Evolutionary conservation across 2,113 vertebrate species (phyloP), one percentile per base, ranked within the genome.

Genomic region (Rhodinocichla rosea): DNA sequence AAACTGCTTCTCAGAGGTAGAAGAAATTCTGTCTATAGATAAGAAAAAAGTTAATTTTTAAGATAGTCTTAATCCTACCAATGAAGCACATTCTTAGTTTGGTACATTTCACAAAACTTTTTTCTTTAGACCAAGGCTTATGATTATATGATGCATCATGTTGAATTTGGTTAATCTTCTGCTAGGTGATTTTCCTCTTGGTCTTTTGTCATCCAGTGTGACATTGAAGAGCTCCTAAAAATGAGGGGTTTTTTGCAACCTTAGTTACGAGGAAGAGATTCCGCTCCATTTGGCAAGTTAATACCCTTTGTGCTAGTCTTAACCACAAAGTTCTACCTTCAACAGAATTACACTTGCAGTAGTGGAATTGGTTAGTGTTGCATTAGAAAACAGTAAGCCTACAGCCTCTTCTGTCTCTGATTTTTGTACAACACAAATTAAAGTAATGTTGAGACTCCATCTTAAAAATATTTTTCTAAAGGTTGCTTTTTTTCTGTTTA

Each of bases 231-330:
- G 16, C 27, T 37, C 16, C 27, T 37, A 0, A 73, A 67, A 71
- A 37, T 35, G 6, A 45, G 13, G 7, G 4, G 0, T 5, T 30
- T 47, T 57, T 39, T 65, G 19, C 63, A 44, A 37, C 11, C 1
- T 0, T 49, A 49, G 27, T 67, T 79, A 12, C 27, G 4, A 20
- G 10, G 44, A 83, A 27, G 22, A 42, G 42, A 63, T 55, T 42
- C 35, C 14, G 20, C 47, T 83, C 16, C 30, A 39, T 40, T 17
- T 77, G 57, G 64, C 50, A 70, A 64, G 44, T 52, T 64, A 57
- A 52, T 77, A 40, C 11, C 10, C 30, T 57, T 63, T 44, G 8
- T 69, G 32, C 28, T 26, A 50, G 22, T 21, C 20, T 35, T 56
- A 49, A 81, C 23, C 13, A 30, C 28, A 2, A 69, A 62, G 32